Evolutionary conservation across 2,113 vertebrate genomes (phyloP).

Genomic region (Alexandromys fortis): DNA sequence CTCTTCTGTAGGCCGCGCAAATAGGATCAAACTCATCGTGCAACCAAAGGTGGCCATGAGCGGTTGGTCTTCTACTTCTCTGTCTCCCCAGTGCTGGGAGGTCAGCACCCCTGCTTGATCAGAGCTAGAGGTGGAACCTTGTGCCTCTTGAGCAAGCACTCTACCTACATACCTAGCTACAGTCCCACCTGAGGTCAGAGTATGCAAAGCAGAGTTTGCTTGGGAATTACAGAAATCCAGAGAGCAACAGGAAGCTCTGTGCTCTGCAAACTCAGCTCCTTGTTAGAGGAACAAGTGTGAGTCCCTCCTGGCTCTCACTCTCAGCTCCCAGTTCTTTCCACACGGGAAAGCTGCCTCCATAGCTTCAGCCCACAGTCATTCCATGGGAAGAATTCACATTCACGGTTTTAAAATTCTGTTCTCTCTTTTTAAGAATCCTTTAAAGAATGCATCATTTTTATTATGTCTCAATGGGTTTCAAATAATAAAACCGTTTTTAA

Average conservation of each 20-base stretch:
- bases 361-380: not conserved
- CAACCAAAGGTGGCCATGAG: not conserved
- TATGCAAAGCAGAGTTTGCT: not conserved
- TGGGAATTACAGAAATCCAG: not conserved
- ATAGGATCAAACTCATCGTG: not conserved
- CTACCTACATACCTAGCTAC: not conserved
- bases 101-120: no score
- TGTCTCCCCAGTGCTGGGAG: no score
- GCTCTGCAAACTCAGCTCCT: not conserved
- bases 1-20: not conserved
- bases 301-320: not conserved
- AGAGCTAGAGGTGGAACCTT: not conserved
- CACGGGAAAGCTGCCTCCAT: not conserved
- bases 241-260: not conserved
- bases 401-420: slow-evolving; percentile 14
- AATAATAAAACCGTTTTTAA: not conserved
- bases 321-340: not conserved
- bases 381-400: not conserved
- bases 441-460: not conserved
- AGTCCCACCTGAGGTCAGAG: not conserved
- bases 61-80: not conserved
- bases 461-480: not conserved
- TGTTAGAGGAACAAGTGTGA: not conserved
- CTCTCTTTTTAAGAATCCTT: not conserved
- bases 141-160: not conserved